Evolutionary conservation across 2,888 invertebrate genomes (phyloP).

Genomic region (Plutella xylostella): DNA sequence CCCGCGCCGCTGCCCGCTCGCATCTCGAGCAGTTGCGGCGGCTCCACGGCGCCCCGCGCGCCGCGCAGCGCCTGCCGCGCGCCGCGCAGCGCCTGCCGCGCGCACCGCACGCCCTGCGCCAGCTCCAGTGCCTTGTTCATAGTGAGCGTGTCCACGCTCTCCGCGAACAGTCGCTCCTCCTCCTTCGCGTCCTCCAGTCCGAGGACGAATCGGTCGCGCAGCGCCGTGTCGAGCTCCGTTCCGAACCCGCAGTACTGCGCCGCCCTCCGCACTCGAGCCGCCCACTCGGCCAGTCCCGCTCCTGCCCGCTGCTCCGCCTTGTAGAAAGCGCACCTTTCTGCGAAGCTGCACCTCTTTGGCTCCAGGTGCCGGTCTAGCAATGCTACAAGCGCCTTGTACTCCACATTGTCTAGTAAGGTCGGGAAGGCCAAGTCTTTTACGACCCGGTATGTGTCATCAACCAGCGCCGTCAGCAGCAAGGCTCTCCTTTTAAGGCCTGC

Average conservation of each 20-base stretch:
- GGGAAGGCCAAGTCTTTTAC: conserved; percentile 16
- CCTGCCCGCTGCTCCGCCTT: conserved; percentile 11
- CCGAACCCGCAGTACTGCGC: conserved; percentile 12
- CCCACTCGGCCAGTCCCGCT: conserved; percentile 12
- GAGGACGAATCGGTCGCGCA: conserved; percentile 16
- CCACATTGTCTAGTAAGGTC: conserved; percentile 2
- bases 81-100: background rate
- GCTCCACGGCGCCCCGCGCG: no score
- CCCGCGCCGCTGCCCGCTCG: no score
- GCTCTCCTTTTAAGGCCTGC: conserved; percentile 15
- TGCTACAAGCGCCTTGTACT: background rate
- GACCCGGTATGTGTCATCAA: conserved; percentile 19
- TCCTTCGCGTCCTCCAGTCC: conserved; percentile 13
- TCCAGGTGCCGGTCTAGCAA: conserved; percentile 7
- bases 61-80: background rate
- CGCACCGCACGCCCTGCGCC: conserved; percentile 8
- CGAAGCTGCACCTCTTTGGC: conserved; percentile 11
- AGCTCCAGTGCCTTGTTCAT: conserved; percentile 14
- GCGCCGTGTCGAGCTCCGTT: conserved; percentile 7
- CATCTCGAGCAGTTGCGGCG: no score
- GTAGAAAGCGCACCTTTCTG: conserved; percentile 12
- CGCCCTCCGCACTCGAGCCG: conserved; percentile 12
- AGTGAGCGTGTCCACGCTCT: conserved; percentile 13
- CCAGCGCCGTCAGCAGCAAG: conserved; percentile 16
- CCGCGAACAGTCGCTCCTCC: conserved; percentile 16